These are phyloP conservation scores for Dromaius novaehollandiae DNA, from an alignment of 2,113 vertebrate genomes.

Conservation along the genomic window DNA sequence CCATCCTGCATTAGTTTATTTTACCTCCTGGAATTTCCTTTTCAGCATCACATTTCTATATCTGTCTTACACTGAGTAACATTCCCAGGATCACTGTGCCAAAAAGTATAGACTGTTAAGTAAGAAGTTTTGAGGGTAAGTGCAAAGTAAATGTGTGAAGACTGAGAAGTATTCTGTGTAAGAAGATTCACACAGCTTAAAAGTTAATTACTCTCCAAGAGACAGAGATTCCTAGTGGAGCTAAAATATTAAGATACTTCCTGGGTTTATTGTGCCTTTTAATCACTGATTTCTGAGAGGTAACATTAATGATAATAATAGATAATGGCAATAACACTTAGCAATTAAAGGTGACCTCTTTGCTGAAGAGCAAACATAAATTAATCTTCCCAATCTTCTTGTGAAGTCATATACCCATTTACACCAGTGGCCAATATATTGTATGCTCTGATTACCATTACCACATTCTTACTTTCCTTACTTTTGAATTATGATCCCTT, in stretches of 20 bases:
- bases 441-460: not conserved
- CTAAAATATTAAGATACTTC: constrained; percentile 9
- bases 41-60: not conserved
- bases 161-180: not conserved
- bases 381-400: not conserved
- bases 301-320: constrained; percentile 4
- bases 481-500: not conserved
- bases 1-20: not conserved
- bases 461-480: not conserved
- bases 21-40: not conserved
- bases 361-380: constrained; percentile 7
- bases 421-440: not conserved
- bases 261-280: not conserved
- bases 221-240: not conserved
- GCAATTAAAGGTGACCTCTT: not conserved
- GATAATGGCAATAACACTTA: not conserved
- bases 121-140: not conserved
- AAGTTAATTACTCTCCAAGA: constrained; percentile 9
- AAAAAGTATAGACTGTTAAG: not conserved
- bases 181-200: not conserved
- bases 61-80: not conserved
- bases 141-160: not conserved
- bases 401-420: not conserved
- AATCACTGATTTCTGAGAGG: not conserved
- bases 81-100: not conserved